Base-by-base conservation (phyloP, 1,140 invertebrate species). In the Lasaia peninsularis region DNA sequence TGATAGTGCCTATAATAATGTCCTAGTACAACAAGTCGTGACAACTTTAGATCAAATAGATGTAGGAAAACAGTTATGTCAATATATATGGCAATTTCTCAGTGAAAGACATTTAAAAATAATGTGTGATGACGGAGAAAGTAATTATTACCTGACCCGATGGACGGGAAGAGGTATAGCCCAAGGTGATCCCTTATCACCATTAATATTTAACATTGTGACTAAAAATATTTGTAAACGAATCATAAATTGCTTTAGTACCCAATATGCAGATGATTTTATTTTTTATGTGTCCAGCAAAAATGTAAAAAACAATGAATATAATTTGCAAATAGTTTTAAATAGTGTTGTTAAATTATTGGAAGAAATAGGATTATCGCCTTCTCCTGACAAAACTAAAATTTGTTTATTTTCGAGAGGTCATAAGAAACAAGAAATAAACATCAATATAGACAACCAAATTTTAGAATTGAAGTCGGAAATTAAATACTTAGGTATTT, bases 1-100 rank as follows among this genome's bases (percentile, higher is more conserved):
- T 12, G n/a, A n/a, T n/a, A n/a, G n/a, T n/a, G n/a, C n/a, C n/a
- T 70, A 72, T 59, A 69, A 75, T 34, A 70, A 72, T 62, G 40
- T 70, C 0, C 11, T 55, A 3, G 21, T 63, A 10, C 52, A 63
- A 12, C 62, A 49, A 14, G 9, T 67, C 7, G 16, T 69, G 8
- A 14, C 14, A 8, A 59, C 37, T 12, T 53, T 74, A 11, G 63
- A 71, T 63, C 20, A 64, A 8, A 14, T 66, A 12, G 20, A 61
- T 11, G 28, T 65, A 48, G 63, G 62, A 5, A 33, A 34, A 10
- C 49, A 55, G 28, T 52, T 62, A 35, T 67, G 62, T 50, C 56
- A 34, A 20, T 65, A 71, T 52, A 12, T 72, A 21, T 75, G 60
- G 62, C 18, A 24, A 16, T 71, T 63, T 58, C 34, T 71, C 18